phyloP scores from a whole-genome alignment of 2,888 invertebrate genomes.

The Octodonta nipae region DNA sequence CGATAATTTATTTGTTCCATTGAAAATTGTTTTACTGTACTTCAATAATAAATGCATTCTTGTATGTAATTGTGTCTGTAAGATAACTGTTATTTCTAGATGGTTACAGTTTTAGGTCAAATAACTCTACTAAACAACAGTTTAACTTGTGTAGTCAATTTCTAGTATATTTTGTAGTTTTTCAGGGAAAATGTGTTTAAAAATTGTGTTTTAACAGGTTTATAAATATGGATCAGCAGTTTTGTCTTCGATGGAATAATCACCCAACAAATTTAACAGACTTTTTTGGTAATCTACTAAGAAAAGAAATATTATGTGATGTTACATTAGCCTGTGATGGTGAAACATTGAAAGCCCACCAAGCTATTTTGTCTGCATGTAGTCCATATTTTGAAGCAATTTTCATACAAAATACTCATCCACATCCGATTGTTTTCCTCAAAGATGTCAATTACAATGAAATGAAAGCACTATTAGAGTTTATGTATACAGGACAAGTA shows the following conservation, averaged over 20 bases:
- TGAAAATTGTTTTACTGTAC: too few species aligned
- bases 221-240: constrained; percentile 56
- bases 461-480: constrained; percentile 79
- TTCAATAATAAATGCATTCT: constrained; percentile 22
- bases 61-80: constrained; percentile 26
- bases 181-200: not conserved
- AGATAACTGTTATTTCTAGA: constrained; percentile 36
- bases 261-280: constrained; percentile 83
- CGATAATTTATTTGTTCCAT: too few species aligned
- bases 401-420: constrained; percentile 77
- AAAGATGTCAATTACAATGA: constrained; percentile 83
- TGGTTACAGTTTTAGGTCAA: constrained; percentile 37
- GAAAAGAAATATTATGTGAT: constrained; percentile 81
- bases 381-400: constrained; percentile 89
- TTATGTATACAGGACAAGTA: constrained; percentile 73
- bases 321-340: constrained; percentile 86
- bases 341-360: constrained; percentile 82
- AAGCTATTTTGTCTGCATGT: constrained; percentile 84
- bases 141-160: constrained; percentile 6
- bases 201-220: constrained; percentile 13
- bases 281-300: constrained; percentile 73
- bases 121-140: constrained; percentile 31
- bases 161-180: not conserved
- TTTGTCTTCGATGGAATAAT: constrained; percentile 90
- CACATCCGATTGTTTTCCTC: constrained; percentile 83